phyloP scores from a whole-genome alignment of 2,113 vertebrate species.

The Propithecus coquereli region DNA sequence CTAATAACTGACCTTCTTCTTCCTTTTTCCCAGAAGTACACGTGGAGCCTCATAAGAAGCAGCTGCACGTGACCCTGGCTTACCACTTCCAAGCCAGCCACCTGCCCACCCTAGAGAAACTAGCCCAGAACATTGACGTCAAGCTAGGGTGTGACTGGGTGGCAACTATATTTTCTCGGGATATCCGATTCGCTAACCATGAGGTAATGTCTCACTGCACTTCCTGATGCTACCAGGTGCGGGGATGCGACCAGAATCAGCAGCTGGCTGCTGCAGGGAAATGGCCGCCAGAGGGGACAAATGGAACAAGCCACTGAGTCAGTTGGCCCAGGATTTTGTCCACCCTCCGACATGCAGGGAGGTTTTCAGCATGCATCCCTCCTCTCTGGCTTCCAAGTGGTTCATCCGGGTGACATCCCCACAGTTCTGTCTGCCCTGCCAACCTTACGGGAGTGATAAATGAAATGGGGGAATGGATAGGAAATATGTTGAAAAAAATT shows the following conservation, averaged over 20 bases:
- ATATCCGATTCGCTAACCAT: constrained; percentile 96
- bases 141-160: constrained; percentile 96
- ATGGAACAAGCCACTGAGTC: neutral
- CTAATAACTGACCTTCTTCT: neutral
- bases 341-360: neutral
- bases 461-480: neutral
- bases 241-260: rapidly evolving
- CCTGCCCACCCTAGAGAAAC: constrained; percentile 91
- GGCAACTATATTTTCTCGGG: constrained; percentile 94
- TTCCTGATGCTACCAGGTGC: too few species aligned
- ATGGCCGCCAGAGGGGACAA: neutral
- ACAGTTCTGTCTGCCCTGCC: neutral
- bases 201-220: constrained; percentile 84
- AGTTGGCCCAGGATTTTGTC: neutral
- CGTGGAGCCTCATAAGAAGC: constrained; percentile 97
- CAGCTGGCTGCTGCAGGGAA: neutral
- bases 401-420: neutral
- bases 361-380: neutral
- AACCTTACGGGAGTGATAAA: neutral
- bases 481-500: neutral
- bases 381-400: too few species aligned
- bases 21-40: constrained; percentile 87
- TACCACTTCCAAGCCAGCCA: constrained; percentile 97
- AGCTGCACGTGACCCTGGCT: constrained; percentile 96
- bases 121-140: constrained; percentile 91